Percentiles rank a stretch among this genome's conserved stretches.
phyloP scores from a whole-genome alignment of 2,797 vertebrate species.

The Chiroxiphia lanceolata region DNA sequence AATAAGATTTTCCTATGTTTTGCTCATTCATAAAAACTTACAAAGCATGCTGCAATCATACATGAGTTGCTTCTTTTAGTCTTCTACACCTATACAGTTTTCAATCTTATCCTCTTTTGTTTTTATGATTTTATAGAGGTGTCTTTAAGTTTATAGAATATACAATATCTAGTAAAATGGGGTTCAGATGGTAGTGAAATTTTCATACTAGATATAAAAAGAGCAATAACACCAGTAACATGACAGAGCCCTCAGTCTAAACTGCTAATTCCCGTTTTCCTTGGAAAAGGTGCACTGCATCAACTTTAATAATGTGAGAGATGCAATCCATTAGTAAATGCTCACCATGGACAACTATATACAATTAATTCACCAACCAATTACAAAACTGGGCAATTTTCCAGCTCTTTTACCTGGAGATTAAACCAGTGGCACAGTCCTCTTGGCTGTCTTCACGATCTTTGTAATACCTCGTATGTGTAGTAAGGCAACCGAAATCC shows the following conservation, averaged over 20 bases:
- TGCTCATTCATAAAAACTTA: neutral
- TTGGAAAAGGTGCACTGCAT: neutral
- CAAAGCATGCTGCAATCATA: neutral
- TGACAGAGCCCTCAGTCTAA: neutral
- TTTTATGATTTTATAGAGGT: neutral
- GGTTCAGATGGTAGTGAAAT: neutral
- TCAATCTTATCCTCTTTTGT: neutral
- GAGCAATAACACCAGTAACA: neutral
- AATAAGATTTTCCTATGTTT: neutral
- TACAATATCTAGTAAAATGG: neutral
- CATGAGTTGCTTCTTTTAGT: neutral
- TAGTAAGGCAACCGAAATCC: slow-evolving; percentile 23
- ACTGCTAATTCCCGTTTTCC: neutral
- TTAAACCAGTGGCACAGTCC: neutral
- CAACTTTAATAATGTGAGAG: neutral
- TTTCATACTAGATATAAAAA: neutral
- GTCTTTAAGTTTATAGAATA: neutral
- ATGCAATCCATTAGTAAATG: neutral
- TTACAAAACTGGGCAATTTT: slow-evolving; percentile 32
- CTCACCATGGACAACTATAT: neutral
- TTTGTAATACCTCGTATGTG: neutral
- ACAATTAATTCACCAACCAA: slow-evolving; percentile 31
- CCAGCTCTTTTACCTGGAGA: slow-evolving; percentile 23
- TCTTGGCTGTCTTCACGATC: neutral
- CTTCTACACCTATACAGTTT: neutral